A percentile compares a stretch with the other conserved stretches of the same genome.
Conservation (phyloP, 2,888 invertebrate genomes). For the Patella ulyssiponensis region DNA sequence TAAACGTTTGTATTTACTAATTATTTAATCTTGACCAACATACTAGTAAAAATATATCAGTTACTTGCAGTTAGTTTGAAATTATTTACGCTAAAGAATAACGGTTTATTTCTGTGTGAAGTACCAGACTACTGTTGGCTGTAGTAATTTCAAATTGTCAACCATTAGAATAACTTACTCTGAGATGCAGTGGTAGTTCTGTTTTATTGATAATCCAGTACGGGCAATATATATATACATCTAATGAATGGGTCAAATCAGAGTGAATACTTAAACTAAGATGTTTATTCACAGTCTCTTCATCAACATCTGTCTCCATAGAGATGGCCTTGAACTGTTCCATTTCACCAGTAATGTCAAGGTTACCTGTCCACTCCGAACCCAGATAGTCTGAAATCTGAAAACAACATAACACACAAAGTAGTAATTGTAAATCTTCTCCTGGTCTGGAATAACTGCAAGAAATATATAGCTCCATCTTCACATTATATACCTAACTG, state of each 20-base stretch:
- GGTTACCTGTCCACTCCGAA: constrained; percentile 80
- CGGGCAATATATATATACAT: constrained; percentile 75
- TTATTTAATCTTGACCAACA: too few relatives aligned
- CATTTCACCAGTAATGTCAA: constrained; percentile 79
- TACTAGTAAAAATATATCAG: too few relatives aligned
- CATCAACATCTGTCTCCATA: constrained; percentile 79
- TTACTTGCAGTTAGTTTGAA: too few relatives aligned
- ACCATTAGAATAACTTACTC: constrained; percentile 75
- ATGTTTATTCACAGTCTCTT: constrained; percentile 78
- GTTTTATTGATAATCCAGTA: constrained; percentile 72
- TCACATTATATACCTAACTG: too few relatives aligned
- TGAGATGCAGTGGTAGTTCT: constrained; percentile 76
- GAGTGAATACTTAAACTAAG: constrained; percentile 80
- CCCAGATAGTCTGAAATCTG: constrained; percentile 79
- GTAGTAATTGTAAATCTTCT: background rate
- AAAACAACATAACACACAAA: constrained; percentile 28
- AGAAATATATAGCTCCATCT: too few relatives aligned
- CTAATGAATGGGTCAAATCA: constrained; percentile 77
- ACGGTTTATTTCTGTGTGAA: too few relatives aligned
- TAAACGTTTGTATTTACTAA: too few relatives aligned
- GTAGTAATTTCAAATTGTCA: background rate
- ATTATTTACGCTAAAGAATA: too few relatives aligned
- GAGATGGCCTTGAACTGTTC: constrained; percentile 78
- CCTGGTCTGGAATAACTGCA: too few relatives aligned
- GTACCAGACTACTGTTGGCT: too few relatives aligned